Base-by-base conservation (phyloP, 2,888 invertebrate species). In the Xanthorhoe spadicearia region DNA sequence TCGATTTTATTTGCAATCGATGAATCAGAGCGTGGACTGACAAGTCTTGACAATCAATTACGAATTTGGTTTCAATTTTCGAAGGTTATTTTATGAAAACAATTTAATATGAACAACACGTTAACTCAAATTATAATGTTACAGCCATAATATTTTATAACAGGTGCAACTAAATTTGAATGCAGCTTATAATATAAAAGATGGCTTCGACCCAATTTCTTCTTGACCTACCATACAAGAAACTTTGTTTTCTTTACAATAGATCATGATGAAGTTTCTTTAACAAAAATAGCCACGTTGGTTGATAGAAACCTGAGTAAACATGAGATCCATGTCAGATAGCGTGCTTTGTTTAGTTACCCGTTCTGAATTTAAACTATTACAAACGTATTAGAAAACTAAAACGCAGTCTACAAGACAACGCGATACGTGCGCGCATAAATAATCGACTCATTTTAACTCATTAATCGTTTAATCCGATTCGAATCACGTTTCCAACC, bases 401-500 rank as follows among this genome's bases (percentile, higher is more conserved):
- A 57, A 58, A 61, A 66, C 53, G 55, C 58, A 8, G 52, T 65
- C 52, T 38, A 56, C 57, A 15, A 50, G 49, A 48, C 58, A 8
- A 54, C 48, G 59, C 19, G 46, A 61, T 54, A 51, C 58, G 62
- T 56, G 48, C 48, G 18, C 61, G 59, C 67, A 59, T 61, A 59
- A 65, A 62, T 55, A 68, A 68, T 70, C 57, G 62, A 69, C 50
- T 67, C 48, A 43, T 59, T 53, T 49, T 23, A 62, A 60, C 61
- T 65, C 54, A 57, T 68, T 69, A 61, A 66, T 69, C 66, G 68
- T 54, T 49, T 64, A 69, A 66, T 69, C 32, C 65, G 62, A 71
- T 61, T 71, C 71, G 48, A 64, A 53, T 23, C 69, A 72, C 75
- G 73, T 69, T 48, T 52, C 64, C 65, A 64, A 65, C 61, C 72